These are phyloP conservation scores for Argentina silus DNA, from an alignment of 2,797 vertebrate species.

Conservation along the genomic window DNA sequence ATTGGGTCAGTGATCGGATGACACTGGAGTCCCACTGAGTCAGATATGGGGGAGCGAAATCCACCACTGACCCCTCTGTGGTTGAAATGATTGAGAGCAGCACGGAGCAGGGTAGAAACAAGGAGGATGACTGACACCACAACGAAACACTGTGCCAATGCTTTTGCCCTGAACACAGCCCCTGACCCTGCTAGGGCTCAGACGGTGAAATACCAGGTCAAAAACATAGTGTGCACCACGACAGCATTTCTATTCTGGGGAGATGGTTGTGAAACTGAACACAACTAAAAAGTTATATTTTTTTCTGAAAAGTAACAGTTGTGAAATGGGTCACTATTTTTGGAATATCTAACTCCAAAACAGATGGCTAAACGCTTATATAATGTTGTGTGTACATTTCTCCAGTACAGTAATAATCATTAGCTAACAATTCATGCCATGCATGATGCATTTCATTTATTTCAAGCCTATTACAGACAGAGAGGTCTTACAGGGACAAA, in stretches of 20 bases:
- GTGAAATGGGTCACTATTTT: slow-evolving; percentile 4
- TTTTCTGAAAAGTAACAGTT: slow-evolving; percentile 2
- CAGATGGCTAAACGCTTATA: slow-evolving; percentile 10
- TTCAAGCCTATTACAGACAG: slow-evolving; percentile 10
- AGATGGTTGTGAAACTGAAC: not conserved
- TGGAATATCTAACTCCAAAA: not conserved
- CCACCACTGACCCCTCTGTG: slow-evolving; percentile 59
- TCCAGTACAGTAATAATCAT: not conserved
- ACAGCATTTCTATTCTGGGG: slow-evolving; percentile 31
- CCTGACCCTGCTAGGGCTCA: slow-evolving; percentile 59
- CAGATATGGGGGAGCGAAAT: slow-evolving; percentile 60
- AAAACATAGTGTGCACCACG: slow-evolving; percentile 55
- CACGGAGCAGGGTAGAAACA: slow-evolving; percentile 36
- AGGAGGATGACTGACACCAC: slow-evolving; percentile 62
- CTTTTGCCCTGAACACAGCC: slow-evolving; percentile 43
- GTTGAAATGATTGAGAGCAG: slow-evolving; percentile 70
- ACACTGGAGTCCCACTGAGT: slow-evolving; percentile 70
- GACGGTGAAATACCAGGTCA: slow-evolving; percentile 65
- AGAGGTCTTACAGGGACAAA: slow-evolving; percentile 3
- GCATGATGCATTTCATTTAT: not conserved
- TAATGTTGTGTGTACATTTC: slow-evolving; percentile 11
- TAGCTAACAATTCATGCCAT: not conserved
- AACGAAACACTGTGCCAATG: slow-evolving; percentile 56
- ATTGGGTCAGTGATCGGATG: slow-evolving; percentile 73
- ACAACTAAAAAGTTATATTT: slow-evolving; percentile 4